Base-by-base conservation (phyloP, 2,888 invertebrate species). In the Pyrrhosoma nymphula region DNA sequence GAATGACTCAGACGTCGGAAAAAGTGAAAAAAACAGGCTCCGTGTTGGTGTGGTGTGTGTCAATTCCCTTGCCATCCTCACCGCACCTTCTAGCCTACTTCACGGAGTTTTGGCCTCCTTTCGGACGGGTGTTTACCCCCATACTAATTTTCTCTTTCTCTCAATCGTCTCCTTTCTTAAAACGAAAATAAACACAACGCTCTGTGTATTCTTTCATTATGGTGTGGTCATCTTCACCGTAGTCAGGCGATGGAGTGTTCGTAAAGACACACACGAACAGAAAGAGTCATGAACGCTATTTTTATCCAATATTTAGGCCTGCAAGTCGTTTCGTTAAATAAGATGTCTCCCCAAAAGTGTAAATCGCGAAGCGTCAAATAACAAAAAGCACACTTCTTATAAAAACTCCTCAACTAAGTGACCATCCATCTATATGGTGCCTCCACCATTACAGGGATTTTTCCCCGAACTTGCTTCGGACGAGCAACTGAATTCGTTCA, bases 21-120 rank as follows among this genome's bases (percentile, higher is more conserved):
- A 35, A 82, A 35, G 35, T 35, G 16, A 35, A 82, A 82, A 35
- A 82, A 82, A 82, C 82, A 35, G 82, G 35, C 82, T 35, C 69
- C 69, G n/a, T n/a, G 69, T 35, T 26, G 69, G n/a, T 69, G 69
- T 12, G 12, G 69, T 35, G 82, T 26, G 14, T 18, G 82, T 82
- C 82, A 30, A 82, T 82, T 82, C 35, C 82, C 82, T 35, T 35
- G 82, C 35, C 82, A 47, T 69, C 35, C 63, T 93, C 39, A 35
- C 63, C 93, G 39, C 93, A 69, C 93, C 69, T 75, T 39, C 18
- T 93, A 93, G 93, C 93, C 93, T 93, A 69, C 93, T 93, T 93
- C 60, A 93, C 60, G 30, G n/a, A 69, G 47, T 69, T n/a, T n/a
- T 93, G 93, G 93, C 69, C 93, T 93, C 93, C 93, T 93, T 93